These are phyloP conservation scores for Phataginus tricuspis DNA, from an alignment of 2,797 vertebrate species.

Conservation along the genomic window DNA sequence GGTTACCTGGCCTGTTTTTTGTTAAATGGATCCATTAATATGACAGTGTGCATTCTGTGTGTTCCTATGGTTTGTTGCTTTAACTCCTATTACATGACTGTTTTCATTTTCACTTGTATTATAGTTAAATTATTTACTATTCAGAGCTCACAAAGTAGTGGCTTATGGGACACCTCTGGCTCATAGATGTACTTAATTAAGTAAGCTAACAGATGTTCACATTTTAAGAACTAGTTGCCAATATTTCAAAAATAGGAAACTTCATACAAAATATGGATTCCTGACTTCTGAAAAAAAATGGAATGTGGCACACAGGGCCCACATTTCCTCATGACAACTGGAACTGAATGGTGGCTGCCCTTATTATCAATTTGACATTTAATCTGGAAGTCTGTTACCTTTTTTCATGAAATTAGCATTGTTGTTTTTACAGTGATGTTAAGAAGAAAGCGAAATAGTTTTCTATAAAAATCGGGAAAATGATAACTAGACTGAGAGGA, in stretches of 20 bases:
- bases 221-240: slow-evolving; percentile 32
- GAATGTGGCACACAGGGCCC: background rate
- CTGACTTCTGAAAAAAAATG: background rate
- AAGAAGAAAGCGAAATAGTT: background rate
- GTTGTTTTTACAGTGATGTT: background rate
- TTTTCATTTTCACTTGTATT: slow-evolving; percentile 29
- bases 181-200: background rate
- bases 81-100: background rate
- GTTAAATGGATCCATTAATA: background rate
- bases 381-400: background rate
- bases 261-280: slow-evolving; percentile 21
- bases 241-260: slow-evolving; percentile 36
- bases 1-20: background rate
- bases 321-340: background rate
- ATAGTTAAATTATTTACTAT: slow-evolving; percentile 22
- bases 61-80: background rate
- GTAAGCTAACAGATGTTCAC: background rate
- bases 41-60: background rate
- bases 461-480: slow-evolving; percentile 19
- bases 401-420: slow-evolving; percentile 15
- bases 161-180: background rate
- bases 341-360: background rate
- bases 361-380: background rate
- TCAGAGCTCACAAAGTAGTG: background rate
- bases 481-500: background rate